A percentile compares a stretch with the other conserved stretches of the same genome.
Evolutionary conservation across 2,113 vertebrate species (phyloP).

Genomic region (Theropithecus gelada): DNA sequence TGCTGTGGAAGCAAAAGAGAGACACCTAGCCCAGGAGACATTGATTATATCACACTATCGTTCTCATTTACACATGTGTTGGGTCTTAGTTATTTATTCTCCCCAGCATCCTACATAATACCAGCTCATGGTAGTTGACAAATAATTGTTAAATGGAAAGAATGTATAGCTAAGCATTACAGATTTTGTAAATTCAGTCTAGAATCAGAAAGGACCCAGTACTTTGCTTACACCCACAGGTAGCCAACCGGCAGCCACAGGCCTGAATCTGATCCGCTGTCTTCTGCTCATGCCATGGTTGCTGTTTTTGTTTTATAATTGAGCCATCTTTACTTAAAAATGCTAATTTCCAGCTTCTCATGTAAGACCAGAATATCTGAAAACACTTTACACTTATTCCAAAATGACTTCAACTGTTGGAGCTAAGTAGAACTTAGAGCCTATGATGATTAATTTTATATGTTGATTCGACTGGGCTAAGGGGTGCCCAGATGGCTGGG

Average conservation of each 20-base stretch:
- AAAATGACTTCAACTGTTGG: background rate
- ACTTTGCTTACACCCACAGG: background rate
- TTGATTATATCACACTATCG: fast-evolving
- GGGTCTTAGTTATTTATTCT: background rate
- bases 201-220: background rate
- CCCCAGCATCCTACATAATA: no score
- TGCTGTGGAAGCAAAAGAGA: background rate
- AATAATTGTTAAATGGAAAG: background rate
- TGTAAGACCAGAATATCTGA: background rate
- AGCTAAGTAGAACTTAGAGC: background rate
- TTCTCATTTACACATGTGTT: no score
- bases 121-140: background rate
- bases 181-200: background rate
- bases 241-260: background rate
- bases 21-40: background rate
- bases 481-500: background rate
- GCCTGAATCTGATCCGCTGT: background rate
- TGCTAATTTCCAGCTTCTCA: background rate
- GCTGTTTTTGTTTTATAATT: no score
- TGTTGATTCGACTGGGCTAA: background rate
- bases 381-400: background rate
- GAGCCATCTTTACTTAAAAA: background rate
- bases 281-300: background rate
- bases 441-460: background rate
- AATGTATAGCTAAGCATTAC: background rate